Evolutionary conservation across 2,888 invertebrate genomes (phyloP), one percentile per base, ranked within the genome.

Genomic region (Coleophora flavipennella): DNA sequence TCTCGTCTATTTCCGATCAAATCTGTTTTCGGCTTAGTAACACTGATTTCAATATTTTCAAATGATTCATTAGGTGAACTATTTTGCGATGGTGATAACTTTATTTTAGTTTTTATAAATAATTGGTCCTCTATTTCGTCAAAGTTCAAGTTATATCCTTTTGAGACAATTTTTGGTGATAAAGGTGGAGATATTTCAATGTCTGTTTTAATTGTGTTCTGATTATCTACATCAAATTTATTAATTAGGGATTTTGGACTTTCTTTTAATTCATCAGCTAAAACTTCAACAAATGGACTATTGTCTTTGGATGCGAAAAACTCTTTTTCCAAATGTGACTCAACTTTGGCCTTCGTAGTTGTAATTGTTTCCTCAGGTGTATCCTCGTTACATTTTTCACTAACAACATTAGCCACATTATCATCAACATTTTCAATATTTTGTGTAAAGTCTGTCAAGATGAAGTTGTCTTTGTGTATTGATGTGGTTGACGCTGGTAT

Each of bases 41-140:
- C 12, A 42, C 41, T 31, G 33, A 36, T 33, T 48, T 52, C 48
- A 26, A 36, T 49, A 11, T 47, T 48, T 3, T 50, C 46, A 35
- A 40, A 35, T 10, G 38, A 6, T 40, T 55, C 50, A 33, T 40
- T 53, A 12, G 50, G 52, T 31, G 56, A 53, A 20, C n/a, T 29
- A 4, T 25, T 52, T 20, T 56, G 49, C 12, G 73, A 51, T 11
- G 80, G 78, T 4, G 79, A 76, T 40, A 57, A 41, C 39, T 72
- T 62, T 12, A 78, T 70, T 49, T 70, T 76, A 20, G 64, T 67
- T 67, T 77, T 78, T 3, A 71, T 77, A 10, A 67, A 70, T 57
- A 81, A 83, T 28, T 78, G 81, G 52, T 81, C 64, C 40, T 76
- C 71, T 38, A 74, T 66, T 33, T 78, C 74, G 54, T 80, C 80